Base-by-base conservation (phyloP, 2,113 vertebrate genomes). In the Verasper variegatus region DNA sequence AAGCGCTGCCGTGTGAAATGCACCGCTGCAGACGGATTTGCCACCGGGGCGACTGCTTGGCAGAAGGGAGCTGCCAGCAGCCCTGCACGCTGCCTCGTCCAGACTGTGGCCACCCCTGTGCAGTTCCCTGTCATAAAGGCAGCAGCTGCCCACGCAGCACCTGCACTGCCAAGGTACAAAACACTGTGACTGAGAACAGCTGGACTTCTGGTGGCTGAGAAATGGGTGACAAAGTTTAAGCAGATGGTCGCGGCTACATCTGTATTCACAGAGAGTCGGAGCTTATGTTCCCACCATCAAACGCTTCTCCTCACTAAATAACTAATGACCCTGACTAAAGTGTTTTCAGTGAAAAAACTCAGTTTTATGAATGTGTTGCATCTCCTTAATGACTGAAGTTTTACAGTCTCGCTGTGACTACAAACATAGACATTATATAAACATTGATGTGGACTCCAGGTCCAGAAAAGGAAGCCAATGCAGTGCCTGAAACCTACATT, bases 1-100 rank as follows among this genome's bases (percentile, higher is more conserved):
- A 96, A 45, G 68, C 60, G 10, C 94, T 99, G 78, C 93, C 94
- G 0, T 99, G 98, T 74, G 95, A 95, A 57, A 96, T 94, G 93
- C 98, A 99, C 90, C 96, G 86, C 87, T 99, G 98, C 91, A 95
- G 94, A 85, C 96, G 96, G 56, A 96, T 99, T 78, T 99, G 98
- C 90, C 98, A 99, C 94, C 96, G 96, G 63, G 95, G 95, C 45
- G 96, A 97, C 21, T 99, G 98, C 80, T 89, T 96, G 78, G 87
- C 92, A 55, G 96, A 96, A 52, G 95, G 95, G 76, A 74, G 89
- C 23, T 99, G 98, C 92, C 95, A 94, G 84, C 98, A 99, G 88
- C 96, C 96, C 0, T 99, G 98, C 77, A 49, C 26, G 55, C 91
- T 92, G 55, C 94, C 94, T 40, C 96, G 96, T 67, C 86, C 94